These are phyloP conservation scores for Saguinus midas DNA, from an alignment of 2,113 vertebrate genomes.

Conservation along the genomic window DNA sequence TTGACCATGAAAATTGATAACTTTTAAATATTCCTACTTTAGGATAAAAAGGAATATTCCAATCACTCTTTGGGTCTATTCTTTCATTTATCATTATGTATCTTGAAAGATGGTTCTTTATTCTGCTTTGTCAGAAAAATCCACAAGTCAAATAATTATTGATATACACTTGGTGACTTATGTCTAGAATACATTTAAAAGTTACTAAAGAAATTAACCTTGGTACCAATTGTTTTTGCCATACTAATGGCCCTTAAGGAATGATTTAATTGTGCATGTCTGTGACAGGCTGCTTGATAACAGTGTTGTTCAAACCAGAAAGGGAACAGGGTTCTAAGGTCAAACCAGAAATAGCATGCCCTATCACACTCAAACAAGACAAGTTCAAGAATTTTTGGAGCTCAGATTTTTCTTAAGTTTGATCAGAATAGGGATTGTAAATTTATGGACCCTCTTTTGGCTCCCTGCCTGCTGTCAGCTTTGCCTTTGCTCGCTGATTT, in stretches of 20 bases:
- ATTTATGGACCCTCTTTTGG: neutral
- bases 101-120: slow-evolving; percentile 50
- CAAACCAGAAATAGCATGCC: slow-evolving; percentile 37
- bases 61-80: neutral
- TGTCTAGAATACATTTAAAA: slow-evolving; percentile 69
- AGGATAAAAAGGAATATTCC: neutral
- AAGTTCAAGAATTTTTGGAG: slow-evolving; percentile 16
- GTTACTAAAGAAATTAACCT: slow-evolving; percentile 68
- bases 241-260: slow-evolving; percentile 42
- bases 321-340: slow-evolving; percentile 7
- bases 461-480: neutral
- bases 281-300: neutral
- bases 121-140: slow-evolving; percentile 61
- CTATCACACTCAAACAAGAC: neutral
- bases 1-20: neutral
- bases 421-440: neutral
- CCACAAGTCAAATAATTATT: slow-evolving; percentile 71
- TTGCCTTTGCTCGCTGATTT: slow-evolving; percentile 35
- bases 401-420: slow-evolving; percentile 13
- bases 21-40: slow-evolving; percentile 11
- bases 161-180: slow-evolving; percentile 56
- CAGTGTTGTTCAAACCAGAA: neutral
- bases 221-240: slow-evolving; percentile 58
- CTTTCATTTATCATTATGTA: slow-evolving; percentile 34
- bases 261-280: slow-evolving; percentile 61